A percentile compares a stretch with the other conserved stretches of the same genome.
Evolutionary conservation across 2,888 invertebrate genomes (phyloP).

Genomic region (Spisula subtruncata): DNA sequence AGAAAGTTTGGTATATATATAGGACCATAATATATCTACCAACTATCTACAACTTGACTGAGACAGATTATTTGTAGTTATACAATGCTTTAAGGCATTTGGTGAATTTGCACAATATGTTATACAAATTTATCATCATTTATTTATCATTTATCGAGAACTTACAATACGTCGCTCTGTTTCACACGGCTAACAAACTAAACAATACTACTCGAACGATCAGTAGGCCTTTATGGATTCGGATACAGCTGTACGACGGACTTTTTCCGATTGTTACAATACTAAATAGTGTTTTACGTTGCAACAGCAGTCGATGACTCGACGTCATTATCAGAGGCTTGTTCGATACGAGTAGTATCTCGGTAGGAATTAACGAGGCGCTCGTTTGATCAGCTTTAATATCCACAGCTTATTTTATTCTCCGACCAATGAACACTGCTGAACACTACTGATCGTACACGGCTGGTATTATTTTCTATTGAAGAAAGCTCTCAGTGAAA

Average conservation of each 20-base stretch:
- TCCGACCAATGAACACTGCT: background rate
- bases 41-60: background rate
- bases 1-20: background rate
- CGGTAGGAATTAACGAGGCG: background rate
- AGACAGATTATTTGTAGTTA: background rate
- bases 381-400: constrained; percentile 3
- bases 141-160: constrained; percentile 45
- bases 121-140: constrained; percentile 32
- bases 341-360: background rate
- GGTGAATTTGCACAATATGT: background rate
- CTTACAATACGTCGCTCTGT: constrained; percentile 18
- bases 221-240: too few species aligned
- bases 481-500: background rate
- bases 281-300: background rate
- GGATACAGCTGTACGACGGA: background rate
- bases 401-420: background rate
- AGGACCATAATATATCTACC: background rate
- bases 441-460: too few species aligned
- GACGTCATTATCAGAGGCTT: background rate
- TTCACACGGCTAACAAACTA: constrained; percentile 22
- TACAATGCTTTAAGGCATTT: constrained; percentile 33
- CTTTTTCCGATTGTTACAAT: constrained; percentile 15
- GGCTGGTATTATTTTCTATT: background rate
- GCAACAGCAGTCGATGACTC: background rate
- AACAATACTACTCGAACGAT: background rate